phyloP scores from a whole-genome alignment of 92 coral and sea anemone species.

The Bergia puertoricense region DNA sequence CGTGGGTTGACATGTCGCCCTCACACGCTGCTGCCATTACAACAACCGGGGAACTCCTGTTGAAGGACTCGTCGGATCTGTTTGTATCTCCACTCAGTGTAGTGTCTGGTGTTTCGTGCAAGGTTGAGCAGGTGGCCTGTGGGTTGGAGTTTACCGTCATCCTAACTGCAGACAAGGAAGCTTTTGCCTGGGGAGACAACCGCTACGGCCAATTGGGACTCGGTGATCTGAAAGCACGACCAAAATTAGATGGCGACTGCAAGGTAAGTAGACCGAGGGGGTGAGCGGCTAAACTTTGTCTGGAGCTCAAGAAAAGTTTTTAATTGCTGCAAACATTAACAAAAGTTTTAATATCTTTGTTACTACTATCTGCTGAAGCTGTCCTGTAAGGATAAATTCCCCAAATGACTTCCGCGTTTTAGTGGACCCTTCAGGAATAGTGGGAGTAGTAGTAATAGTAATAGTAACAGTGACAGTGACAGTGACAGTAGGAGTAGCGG shows the following conservation, averaged over 20 bases:
- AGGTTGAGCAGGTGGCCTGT: conserved; percentile 18
- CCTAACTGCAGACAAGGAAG: conserved; percentile 4
- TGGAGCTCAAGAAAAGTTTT: background rate
- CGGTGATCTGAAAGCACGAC: background rate
- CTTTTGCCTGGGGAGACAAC: conserved; percentile 30
- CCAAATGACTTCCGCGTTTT: too few relatives aligned
- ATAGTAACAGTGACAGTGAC: background rate
- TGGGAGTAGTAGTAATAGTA: background rate
- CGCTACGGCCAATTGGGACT: conserved; percentile 24
- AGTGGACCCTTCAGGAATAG: background rate
- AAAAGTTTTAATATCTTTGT: too few relatives aligned
- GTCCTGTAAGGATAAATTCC: too few relatives aligned
- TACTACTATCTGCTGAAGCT: background rate
- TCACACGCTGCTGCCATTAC: conserved; percentile 14
- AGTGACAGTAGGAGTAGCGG: background rate
- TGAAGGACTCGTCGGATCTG: background rate
- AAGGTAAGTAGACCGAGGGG: background rate
- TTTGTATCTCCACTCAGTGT: background rate
- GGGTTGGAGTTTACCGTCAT: conserved; percentile 30
- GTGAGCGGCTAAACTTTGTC: background rate
- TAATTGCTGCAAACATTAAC: background rate
- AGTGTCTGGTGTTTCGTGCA: background rate
- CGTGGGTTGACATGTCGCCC: background rate
- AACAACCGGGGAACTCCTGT: background rate
- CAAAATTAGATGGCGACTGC: background rate